Evolutionary conservation across 2,113 vertebrate genomes (phyloP).

Genomic region (Erythrocebus patas): DNA sequence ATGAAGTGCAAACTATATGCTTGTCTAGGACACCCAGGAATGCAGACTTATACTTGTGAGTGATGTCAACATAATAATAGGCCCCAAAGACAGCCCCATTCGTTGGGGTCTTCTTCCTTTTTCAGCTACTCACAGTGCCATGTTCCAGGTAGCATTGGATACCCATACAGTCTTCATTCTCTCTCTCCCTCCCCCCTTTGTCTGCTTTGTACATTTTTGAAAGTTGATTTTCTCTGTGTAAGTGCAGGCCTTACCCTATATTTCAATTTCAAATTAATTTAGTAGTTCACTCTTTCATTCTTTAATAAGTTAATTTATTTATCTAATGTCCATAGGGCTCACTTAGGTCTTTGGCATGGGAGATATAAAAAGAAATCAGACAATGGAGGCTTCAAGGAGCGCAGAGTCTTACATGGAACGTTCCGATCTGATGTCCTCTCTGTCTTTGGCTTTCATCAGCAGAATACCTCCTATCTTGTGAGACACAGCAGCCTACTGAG

Average conservation of each 20-base stretch:
- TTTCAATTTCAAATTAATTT: not conserved
- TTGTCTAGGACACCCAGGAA: not conserved
- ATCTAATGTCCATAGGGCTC: not conserved
- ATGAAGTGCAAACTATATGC: not conserved
- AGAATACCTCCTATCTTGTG: not conserved
- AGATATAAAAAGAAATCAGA: not conserved
- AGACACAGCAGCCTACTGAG: fast-evolving
- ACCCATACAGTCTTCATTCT: not conserved
- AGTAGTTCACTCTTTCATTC: not conserved
- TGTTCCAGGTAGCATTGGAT: not conserved
- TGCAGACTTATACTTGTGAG: not conserved
- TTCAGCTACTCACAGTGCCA: not conserved
- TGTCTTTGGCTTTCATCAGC: not conserved
- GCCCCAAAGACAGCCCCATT: not conserved
- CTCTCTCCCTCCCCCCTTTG: not conserved
- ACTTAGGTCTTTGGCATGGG: not conserved
- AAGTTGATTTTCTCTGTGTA: not conserved
- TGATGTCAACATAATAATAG: too few relatives aligned
- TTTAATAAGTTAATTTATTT: not conserved
- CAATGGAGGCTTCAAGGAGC: not conserved
- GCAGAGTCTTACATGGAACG: fast-evolving
- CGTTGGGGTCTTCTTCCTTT: not conserved
- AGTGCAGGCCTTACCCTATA: not conserved
- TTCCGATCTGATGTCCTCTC: not conserved
- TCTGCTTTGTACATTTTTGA: not conserved